phyloP scores from a whole-genome alignment of 2,113 vertebrate species.

The Athene cunicularia region DNA sequence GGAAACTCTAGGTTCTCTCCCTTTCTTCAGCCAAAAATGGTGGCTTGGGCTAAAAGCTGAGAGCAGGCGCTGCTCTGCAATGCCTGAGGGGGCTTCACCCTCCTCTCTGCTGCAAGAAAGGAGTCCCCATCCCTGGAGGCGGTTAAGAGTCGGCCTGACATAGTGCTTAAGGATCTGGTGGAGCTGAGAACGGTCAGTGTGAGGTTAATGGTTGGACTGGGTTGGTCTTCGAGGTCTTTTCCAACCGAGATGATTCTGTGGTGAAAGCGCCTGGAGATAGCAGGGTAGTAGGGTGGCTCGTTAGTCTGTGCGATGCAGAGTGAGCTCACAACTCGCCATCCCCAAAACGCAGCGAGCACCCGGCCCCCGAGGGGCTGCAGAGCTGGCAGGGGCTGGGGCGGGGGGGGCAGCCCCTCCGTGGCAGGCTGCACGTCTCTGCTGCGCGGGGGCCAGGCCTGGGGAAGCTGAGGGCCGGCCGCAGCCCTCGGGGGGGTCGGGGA shows the following conservation, averaged over 20 bases:
- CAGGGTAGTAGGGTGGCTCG: not conserved
- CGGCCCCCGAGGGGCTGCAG: not conserved
- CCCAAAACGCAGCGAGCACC: not conserved
- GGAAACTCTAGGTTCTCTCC: not conserved
- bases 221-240: too few species aligned
- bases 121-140: too few species aligned
- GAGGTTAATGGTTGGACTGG: too few species aligned
- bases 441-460: not conserved
- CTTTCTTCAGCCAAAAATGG: not conserved
- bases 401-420: not conserved
- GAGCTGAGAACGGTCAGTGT: too few species aligned
- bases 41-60: not conserved
- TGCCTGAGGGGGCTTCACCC: not conserved
- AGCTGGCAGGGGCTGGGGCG: not conserved
- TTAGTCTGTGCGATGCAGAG: not conserved
- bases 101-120: not conserved
- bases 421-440: rapidly evolving
- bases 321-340: rapidly evolving
- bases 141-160: too few species aligned
- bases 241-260: too few species aligned
- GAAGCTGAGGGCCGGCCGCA: not conserved
- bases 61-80: not conserved
- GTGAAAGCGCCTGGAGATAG: not conserved
- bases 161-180: too few species aligned
- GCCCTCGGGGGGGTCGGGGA: not conserved